Base-by-base conservation (phyloP, 2,113 vertebrate genomes). In the Castor canadensis region DNA sequence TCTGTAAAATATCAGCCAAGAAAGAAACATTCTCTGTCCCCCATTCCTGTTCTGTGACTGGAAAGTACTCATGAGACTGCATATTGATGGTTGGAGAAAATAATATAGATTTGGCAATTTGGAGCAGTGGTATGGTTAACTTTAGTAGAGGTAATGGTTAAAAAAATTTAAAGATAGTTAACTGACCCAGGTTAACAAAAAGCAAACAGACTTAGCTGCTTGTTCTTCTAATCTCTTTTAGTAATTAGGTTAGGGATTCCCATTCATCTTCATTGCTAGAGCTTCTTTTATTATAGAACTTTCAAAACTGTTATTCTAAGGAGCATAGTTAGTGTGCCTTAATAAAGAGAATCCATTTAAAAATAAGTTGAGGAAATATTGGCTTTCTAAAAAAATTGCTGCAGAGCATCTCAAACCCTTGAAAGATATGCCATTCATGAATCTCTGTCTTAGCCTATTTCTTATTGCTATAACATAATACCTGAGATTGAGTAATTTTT, bases 1-100 rank as follows among this genome's bases (percentile, higher is more conserved):
- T 95, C 56, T 91, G 71, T 73, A 40, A 67, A 95, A 87, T 72
- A 88, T 32, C n/a, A 81, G 45, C 28, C 24, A 38, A 91, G 72
- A 86, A 77, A 20, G 11, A 28, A 87, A 19, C 10, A 58, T 5
- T 56, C 22, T 38, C 22, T n/a, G n/a, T 54, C 22, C 6, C 7
- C 8, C 40, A 35, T 67, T 88, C 17, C 84, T 58, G 35, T 58
- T 96, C 40, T 38, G 54, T 52, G 13, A 72, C 17, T 93, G 26
- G 45, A 71, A 95, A 71, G 49, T 47, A 56, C 45, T n/a, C n/a
- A n/a, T n/a, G n/a, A n/a, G n/a, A n/a, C n/a, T n/a, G n/a, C n/a
- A n/a, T n/a, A n/a, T n/a, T n/a, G n/a, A n/a, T n/a, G n/a, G n/a
- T n/a, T n/a, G n/a, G n/a, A n/a, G n/a, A n/a, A n/a, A n/a, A n/a